Evolutionary conservation across 2,888 invertebrate genomes (phyloP).

Genomic region (Cheilosia impressa): DNA sequence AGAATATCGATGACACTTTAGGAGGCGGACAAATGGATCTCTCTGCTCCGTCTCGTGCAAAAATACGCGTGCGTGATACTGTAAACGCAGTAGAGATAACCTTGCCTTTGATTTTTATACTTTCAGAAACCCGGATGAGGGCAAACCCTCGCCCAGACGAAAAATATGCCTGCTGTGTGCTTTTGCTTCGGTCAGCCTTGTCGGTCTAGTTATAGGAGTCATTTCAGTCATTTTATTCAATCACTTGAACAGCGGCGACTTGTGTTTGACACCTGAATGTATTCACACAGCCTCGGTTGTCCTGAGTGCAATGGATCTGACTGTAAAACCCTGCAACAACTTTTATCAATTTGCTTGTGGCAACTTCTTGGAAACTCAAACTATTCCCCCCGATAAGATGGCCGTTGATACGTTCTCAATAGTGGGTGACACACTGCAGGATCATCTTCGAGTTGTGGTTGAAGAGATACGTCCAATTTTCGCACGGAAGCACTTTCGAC

Average conservation of each 20-base stretch:
- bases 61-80: too few relatives aligned
- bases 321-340: slow-evolving; percentile 90
- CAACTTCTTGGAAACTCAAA: slow-evolving; percentile 87
- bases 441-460: slow-evolving; percentile 83
- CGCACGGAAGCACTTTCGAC: slow-evolving; percentile 83
- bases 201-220: slow-evolving; percentile 87
- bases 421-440: slow-evolving; percentile 83
- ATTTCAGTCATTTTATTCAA: slow-evolving; percentile 84
- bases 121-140: slow-evolving; percentile 92
- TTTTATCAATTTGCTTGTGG: slow-evolving; percentile 92
- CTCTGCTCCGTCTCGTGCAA: too few relatives aligned
- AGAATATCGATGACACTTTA: too few relatives aligned
- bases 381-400: slow-evolving; percentile 88
- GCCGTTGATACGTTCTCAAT: slow-evolving; percentile 83
- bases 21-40: too few relatives aligned
- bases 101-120: slow-evolving; percentile 17
- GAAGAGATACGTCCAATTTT: slow-evolving; percentile 80
- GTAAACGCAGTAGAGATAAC: too few relatives aligned
- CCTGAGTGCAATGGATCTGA: slow-evolving; percentile 87
- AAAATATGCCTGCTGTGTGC: slow-evolving; percentile 87
- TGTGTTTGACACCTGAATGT: slow-evolving; percentile 91
- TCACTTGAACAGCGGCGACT: slow-evolving; percentile 80
- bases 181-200: slow-evolving; percentile 86
- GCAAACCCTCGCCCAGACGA: slow-evolving; percentile 87
- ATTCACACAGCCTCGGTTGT: slow-evolving; percentile 89